Evolutionary conservation across 2,797 vertebrate genomes (phyloP), one percentile per base, ranked within the genome.

Genomic region (Allochrocebus solatus): DNA sequence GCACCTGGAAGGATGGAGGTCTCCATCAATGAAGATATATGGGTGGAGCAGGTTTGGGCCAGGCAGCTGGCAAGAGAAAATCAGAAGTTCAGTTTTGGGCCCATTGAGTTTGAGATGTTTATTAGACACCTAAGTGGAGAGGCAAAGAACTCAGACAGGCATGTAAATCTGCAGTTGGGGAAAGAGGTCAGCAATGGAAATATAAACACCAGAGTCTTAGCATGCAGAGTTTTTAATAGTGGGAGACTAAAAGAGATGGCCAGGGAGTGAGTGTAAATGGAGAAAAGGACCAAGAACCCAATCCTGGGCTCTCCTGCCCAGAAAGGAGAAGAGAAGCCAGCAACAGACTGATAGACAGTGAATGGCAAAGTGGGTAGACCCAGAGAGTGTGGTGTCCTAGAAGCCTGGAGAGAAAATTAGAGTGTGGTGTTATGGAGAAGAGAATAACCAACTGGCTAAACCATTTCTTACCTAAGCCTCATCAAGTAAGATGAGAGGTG

Each of bases 301-400:
- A 89, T n/a, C 70, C 22, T 12, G 67, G 46, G 74, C 36, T 85
- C 64, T 59, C 26, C 13, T 53, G 30, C 13, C n/a, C 78, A 24
- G 78, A 33, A 53, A 72, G n/a, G 43, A 48, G 78, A 53, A 19
- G 50, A 79, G 39, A 86, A 64, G 80, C 48, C 28, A 74, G 39
- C 8, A 30, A 33, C 48, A 80, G 36, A 14, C 5, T 0, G 41
- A 30, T 0, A 4, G 26, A 43, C 36, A 83, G 57, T 26, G 78
- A 85, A 11, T 1, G 19, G 24, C 0, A 33, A 86, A 13, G 33
- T 8, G 5, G 8, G 36, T 24, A n/a, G 36, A 28, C 36, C 0
- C 4, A 26, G 70, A 19, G 1, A 26, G 30, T 0, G 0, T 14
- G 22, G 67, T 36, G n/a, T 33, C 78, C 11, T 11, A 0, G 72